phyloP scores from a whole-genome alignment of 1,140 invertebrate genomes.

The Hylaeus volcanicus region DNA sequence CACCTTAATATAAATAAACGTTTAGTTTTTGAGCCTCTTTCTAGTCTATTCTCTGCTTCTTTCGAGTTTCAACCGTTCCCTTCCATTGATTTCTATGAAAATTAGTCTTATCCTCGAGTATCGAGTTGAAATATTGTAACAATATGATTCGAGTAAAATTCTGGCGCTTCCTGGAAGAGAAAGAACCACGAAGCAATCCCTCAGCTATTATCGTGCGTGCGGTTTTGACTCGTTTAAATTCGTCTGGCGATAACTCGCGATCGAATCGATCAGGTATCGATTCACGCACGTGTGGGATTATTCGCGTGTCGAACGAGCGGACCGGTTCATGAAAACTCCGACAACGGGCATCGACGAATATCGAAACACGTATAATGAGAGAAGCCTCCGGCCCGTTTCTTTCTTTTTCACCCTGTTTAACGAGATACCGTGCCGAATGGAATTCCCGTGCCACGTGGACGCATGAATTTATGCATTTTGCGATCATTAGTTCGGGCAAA shows the following conservation, averaged over 20 bases:
- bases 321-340: slow-evolving; percentile 37
- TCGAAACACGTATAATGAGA: slow-evolving; percentile 16
- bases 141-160: too few species aligned
- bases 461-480: slow-evolving; percentile 24
- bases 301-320: slow-evolving; percentile 26
- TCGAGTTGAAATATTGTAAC: too few species aligned
- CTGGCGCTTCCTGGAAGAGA: too few species aligned
- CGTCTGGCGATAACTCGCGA: slow-evolving; percentile 18
- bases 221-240: slow-evolving; percentile 25
- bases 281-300: slow-evolving; percentile 7
- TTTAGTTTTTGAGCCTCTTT: too few species aligned
- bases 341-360: slow-evolving; percentile 3
- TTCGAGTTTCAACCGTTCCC: too few species aligned
- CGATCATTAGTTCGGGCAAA: slow-evolving; percentile 23
- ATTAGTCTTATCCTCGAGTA: too few species aligned
- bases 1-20: too few species aligned
- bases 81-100: too few species aligned
- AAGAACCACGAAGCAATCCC: too few species aligned
- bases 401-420: not conserved
- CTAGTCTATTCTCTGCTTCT: too few species aligned
- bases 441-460: slow-evolving; percentile 40
- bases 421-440: slow-evolving; percentile 29
- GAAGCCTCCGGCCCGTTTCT: not conserved
- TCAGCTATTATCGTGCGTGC: slow-evolving; percentile 1
- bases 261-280: slow-evolving; percentile 40